Evolutionary conservation across 2,797 vertebrate genomes (phyloP).

Genomic region (Anas bernieri): DNA sequence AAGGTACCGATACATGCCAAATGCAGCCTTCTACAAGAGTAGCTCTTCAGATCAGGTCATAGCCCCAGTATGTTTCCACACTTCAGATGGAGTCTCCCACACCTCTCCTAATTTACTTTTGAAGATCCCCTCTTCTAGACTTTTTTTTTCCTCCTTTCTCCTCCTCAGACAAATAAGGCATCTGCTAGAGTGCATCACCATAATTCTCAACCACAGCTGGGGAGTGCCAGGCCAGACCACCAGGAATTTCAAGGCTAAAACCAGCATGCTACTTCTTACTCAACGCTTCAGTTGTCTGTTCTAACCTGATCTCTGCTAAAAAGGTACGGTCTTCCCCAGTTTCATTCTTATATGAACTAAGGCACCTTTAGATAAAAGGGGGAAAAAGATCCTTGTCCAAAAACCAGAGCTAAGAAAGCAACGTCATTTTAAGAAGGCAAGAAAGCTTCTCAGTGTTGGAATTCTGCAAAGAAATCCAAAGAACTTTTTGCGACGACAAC

Average conservation of each 20-base stretch:
- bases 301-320: background rate
- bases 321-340: background rate
- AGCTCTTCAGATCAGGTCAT: background rate
- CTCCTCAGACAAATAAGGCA: background rate
- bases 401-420: background rate
- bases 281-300: accelerated
- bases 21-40: background rate
- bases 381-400: background rate
- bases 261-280: background rate
- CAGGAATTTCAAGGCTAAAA: background rate
- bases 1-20: background rate
- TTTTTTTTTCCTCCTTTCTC: background rate
- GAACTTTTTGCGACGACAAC: accelerated
- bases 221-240: background rate
- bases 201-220: background rate
- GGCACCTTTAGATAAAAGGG: background rate
- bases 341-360: background rate
- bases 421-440: background rate
- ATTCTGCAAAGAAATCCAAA: background rate
- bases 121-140: background rate
- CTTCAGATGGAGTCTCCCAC: background rate
- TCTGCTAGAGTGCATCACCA: background rate
- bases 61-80: background rate
- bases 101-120: background rate
- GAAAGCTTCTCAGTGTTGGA: background rate